Evolutionary conservation across 2,888 invertebrate genomes (phyloP), one percentile per base, ranked within the genome.

Genomic region (Protodeltote pygarga): DNA sequence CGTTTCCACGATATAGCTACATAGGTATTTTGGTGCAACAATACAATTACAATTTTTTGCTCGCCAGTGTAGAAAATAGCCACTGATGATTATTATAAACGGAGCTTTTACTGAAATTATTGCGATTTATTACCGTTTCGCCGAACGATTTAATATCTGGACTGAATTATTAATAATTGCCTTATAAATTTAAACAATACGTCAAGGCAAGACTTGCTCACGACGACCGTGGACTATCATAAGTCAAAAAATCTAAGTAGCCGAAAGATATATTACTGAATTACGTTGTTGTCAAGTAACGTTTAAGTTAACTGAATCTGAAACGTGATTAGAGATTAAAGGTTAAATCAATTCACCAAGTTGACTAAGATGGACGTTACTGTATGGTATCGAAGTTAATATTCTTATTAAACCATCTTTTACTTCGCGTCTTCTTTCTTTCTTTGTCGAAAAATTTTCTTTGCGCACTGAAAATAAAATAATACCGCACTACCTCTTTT

Each of bases 101-200:
- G 35, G 53, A 48, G 52, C 57, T 72, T 66, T 65, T 65, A 62
- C 66, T 57, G 39, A 53, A 65, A 66, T 65, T 68, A 69, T 72
- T 72, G 55, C 45, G 55, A 65, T 70, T 65, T 55, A 61, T 70
- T 50, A 28, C 61, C 45, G 55, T 52, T 65, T 70, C 57, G 35
- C 44, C 38, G 41, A 39, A 37, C 62, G 50, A 67, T 71, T 71
- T 70, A 70, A 71, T 69, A 62, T 71, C 65, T 55, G 33, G 8
- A 61, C 47, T 48, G 52, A 40, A 65, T 69, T 69, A 71, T 74
- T 77, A 57, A 75, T 77, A 81, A 81, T 77, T 64, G 75, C 73
- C 59, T 70, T 66, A 76, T 81, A 79, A 81, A 80, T 65, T 62
- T 45, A 28, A 62, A 65, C 55, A 65, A 63, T 72, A 75, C 77